Percentiles rank a stretch among this genome's conserved stretches.
phyloP scores from a whole-genome alignment of 2,113 vertebrate species.

The Nerophis lumbriciformis region DNA sequence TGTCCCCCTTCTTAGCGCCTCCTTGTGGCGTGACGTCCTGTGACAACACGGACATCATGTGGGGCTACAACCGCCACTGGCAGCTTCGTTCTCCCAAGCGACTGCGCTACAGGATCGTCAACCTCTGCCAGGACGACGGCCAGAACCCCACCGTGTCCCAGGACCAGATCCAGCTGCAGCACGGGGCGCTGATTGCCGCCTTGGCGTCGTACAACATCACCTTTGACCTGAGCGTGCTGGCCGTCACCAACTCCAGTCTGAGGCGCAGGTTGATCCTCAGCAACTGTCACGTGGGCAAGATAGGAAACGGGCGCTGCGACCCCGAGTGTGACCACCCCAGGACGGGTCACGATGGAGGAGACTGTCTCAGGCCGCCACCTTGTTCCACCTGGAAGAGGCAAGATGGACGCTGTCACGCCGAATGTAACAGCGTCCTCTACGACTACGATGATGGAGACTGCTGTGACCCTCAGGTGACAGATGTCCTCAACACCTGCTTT shows the following conservation, averaged over 20 bases:
- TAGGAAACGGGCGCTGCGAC: slow-evolving; percentile 91
- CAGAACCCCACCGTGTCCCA: slow-evolving; percentile 75
- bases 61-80: slow-evolving; percentile 83
- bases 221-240: slow-evolving; percentile 78
- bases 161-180: slow-evolving; percentile 81
- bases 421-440: slow-evolving; percentile 90
- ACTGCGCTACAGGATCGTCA: slow-evolving; percentile 85
- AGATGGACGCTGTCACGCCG: slow-evolving; percentile 83
- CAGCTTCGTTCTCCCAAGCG: slow-evolving; percentile 76
- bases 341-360: slow-evolving; percentile 88
- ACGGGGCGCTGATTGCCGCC: slow-evolving; percentile 75
- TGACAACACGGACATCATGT: slow-evolving; percentile 84
- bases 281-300: slow-evolving; percentile 88
- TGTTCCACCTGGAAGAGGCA: slow-evolving; percentile 89
- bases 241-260: slow-evolving; percentile 80
- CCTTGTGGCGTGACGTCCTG: slow-evolving; percentile 84
- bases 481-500: slow-evolving; percentile 87
- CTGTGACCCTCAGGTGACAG: slow-evolving; percentile 78
- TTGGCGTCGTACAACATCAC: slow-evolving; percentile 89
- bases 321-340: slow-evolving; percentile 88
- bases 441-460: slow-evolving; percentile 96
- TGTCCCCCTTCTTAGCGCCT: slow-evolving; percentile 76
- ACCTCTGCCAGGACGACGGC: slow-evolving; percentile 75
- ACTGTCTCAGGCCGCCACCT: slow-evolving; percentile 80
- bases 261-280: slow-evolving; percentile 79